phyloP scores from a whole-genome alignment of 2,888 invertebrate genomes.

The Thera britannica region DNA sequence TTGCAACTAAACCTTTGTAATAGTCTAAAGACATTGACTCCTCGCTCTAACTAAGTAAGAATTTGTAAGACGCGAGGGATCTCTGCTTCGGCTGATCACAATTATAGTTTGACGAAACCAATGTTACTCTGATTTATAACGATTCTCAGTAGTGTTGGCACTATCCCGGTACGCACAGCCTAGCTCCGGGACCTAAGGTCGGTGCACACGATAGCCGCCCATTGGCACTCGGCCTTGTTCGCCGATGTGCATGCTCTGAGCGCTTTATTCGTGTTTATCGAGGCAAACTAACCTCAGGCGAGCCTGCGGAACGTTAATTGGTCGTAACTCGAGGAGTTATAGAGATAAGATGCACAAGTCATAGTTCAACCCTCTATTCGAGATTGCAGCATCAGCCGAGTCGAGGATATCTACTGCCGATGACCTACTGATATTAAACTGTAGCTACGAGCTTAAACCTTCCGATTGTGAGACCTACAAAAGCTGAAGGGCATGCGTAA shows the following conservation, averaged over 20 bases:
- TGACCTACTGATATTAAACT: not conserved
- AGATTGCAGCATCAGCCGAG: not conserved
- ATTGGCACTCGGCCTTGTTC: not conserved
- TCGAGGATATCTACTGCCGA: not conserved
- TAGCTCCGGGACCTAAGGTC: not conserved
- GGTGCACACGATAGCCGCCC: slow-evolving; percentile 1
- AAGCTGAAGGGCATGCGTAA: no score
- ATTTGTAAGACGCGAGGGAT: no score
- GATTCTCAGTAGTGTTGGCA: not conserved
- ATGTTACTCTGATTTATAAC: not conserved
- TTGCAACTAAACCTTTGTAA: no score
- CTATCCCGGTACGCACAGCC: not conserved
- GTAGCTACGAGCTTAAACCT: no score
- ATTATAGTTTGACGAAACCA: not conserved
- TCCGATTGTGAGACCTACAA: no score
- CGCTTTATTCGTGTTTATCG: slow-evolving; percentile 10
- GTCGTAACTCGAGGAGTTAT: slow-evolving; percentile 27
- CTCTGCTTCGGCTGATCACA: no score
- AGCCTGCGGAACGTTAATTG: slow-evolving; percentile 14
- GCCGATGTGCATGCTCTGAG: not conserved
- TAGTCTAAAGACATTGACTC: no score
- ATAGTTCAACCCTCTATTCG: slow-evolving; percentile 2
- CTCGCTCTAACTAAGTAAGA: no score
- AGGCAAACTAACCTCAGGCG: not conserved
- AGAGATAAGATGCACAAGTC: slow-evolving; percentile 18